Base-by-base conservation (phyloP, 2,888 invertebrate species). In the Stratiomys singularior region DNA sequence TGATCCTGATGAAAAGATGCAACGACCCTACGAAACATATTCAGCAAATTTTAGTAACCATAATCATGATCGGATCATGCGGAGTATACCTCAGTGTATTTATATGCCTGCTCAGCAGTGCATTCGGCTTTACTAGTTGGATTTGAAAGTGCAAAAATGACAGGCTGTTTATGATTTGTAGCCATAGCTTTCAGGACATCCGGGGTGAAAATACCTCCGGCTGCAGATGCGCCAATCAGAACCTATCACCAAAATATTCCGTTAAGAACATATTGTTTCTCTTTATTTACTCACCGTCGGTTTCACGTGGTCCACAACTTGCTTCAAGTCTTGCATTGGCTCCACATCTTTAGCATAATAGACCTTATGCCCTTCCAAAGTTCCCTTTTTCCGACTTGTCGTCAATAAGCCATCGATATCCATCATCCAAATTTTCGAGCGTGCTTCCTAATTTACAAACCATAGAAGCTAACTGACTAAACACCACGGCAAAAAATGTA, bases 91-190 rank as follows among this genome's bases (percentile, higher is more conserved):
- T 96, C 93, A 1, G 98, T 98, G 82, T 93, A 85, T n/a, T 90
- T 91, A 85, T 96, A 99, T 0, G 99, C 99, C 82, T 94, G 93
- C 83, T 98, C 95, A 1, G 99, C 98, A 0, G 99, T 99, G 85
- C 99, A 99, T 88, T 99, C 99, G 0, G 99, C 97, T 89, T 96
- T 96, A 87, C 93, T 93, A 0, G 99, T 99, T 5, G 99, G 99
- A 89, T 99, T 99, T 82, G 98, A 98, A 58, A 99, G 90, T 11
- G 99, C 99, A 86, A 99, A 99, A 81, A 99, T 93, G 81, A 99
- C 91, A 0, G 99, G 99, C 76, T 94, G 90, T 2, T 96, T 93
- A 82, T 96, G 96, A 85, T 93, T 93, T 78, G 89, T 87, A 0
- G 93, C 96, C 98, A 99, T 98, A 82, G 92, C 92, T 83, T 91